Evolutionary conservation across 2,797 vertebrate species (phyloP), one percentile per base, ranked within the genome.

Genomic region (Ataeniobius toweri): DNA sequence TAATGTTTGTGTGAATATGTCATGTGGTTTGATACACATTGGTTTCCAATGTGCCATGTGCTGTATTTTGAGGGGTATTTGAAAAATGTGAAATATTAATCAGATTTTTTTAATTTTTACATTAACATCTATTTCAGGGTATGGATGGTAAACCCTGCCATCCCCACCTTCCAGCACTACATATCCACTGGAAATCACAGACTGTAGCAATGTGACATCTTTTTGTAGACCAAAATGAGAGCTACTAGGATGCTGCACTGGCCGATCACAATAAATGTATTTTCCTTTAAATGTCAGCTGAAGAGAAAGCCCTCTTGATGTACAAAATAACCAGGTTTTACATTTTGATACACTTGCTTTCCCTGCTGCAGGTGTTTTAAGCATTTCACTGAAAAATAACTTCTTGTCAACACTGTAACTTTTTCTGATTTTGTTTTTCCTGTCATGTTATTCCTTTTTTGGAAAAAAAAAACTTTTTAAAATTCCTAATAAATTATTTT

Each of bases 401-500:
- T 88, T 85, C 89, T 87, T 91, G 91, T 93, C 91, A 81, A 94
- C 92, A 94, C 93, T 94, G 93, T 95, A 94, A 94, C 92, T 86
- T 95, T 96, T 96, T 96, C 83, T 86, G 87, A 92, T 91, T 89
- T 88, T 85, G 79, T 84, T 88, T 86, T 88, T 94, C 95, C 95
- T 96, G 83, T 92, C 82, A 85, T 91, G 84, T 94, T 93, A 86
- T 94, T 90, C 80, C 74, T 93, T 88, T 93, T 93, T 89, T 53
- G 58, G 53, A 95, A 95, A 96, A 96, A 95, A 96, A 96, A 95
- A 96, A 94, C 94, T 94, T 97, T 97, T 97, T 95, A 96, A 96
- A 97, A 97, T 97, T 98, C 96, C 96, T 97, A 97, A 98, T 98
- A 98, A 97, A 98, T 97, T 98, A 98, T 98, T 99, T 97, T 95